These are phyloP conservation scores for Leucopternis melanops DNA, from an alignment of 2,113 vertebrate genomes.

Conservation along the genomic window DNA sequence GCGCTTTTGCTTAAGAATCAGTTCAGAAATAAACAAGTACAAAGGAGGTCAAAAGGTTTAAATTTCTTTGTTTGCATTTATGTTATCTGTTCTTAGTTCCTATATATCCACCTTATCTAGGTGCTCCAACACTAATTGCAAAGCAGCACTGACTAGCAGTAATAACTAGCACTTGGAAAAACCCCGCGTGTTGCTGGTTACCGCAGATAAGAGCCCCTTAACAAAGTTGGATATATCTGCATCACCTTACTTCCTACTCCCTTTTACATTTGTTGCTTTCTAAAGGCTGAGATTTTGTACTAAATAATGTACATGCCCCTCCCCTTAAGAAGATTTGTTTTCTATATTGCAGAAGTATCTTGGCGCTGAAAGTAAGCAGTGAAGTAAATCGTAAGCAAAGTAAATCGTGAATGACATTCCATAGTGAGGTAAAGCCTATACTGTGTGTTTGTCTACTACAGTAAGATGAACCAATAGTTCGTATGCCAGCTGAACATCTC, in stretches of 20 bases:
- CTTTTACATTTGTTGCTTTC: constrained; percentile 18
- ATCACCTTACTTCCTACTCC: constrained; percentile 40
- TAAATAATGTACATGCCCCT: not conserved
- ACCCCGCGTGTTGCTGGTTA: not conserved
- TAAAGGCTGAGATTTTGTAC: constrained; percentile 29
- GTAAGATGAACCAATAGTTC: no score
- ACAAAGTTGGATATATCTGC: constrained; percentile 47
- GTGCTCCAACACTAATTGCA: constrained; percentile 66
- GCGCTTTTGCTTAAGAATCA: constrained; percentile 37
- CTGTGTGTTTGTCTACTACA: no score
- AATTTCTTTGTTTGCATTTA: constrained; percentile 64
- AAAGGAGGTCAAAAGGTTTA: constrained; percentile 56
- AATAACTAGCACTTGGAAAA: constrained; percentile 58
- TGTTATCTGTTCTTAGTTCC: constrained; percentile 67
- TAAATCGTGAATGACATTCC: not conserved
- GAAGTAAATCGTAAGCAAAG: not conserved
- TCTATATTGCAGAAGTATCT: not conserved
- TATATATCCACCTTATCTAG: constrained; percentile 63
- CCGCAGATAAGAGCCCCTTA: constrained; percentile 55
- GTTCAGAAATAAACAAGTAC: constrained; percentile 57
- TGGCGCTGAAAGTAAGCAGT: not conserved
- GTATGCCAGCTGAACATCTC: no score
- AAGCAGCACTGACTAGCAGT: constrained; percentile 19
- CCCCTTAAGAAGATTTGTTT: not conserved
- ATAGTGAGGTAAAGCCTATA: not conserved